Percentiles rank a stretch among this genome's conserved stretches.
These are phyloP conservation scores for Natrix natrix DNA, from an alignment of 2,797 vertebrate genomes.

Conservation along the genomic window DNA sequence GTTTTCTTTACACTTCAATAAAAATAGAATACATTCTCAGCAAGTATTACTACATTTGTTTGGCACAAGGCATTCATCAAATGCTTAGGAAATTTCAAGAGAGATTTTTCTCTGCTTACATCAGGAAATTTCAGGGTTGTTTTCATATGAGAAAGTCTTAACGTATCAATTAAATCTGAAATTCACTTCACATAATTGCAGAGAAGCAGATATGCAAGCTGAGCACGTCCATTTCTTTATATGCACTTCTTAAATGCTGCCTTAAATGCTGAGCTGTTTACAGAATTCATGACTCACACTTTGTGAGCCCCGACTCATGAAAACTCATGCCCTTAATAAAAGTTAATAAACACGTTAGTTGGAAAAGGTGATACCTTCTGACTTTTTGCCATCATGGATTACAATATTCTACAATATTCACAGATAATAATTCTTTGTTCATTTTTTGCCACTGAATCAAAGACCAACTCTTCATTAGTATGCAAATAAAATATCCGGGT, in stretches of 20 bases:
- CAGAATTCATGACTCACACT: background rate
- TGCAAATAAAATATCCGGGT: background rate
- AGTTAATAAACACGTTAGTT: background rate
- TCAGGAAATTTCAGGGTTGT: slow-evolving; percentile 4
- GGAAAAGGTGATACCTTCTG: background rate
- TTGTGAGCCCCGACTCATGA: background rate
- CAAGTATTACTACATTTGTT: background rate
- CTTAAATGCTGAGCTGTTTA: background rate
- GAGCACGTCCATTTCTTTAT: background rate
- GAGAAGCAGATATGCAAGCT: background rate
- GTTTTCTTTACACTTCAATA: background rate
- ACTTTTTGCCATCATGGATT: background rate
- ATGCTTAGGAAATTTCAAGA: slow-evolving; percentile 6
- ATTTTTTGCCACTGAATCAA: background rate
- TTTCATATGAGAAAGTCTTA: background rate
- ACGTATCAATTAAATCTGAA: slow-evolving; percentile 7
- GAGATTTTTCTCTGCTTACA: background rate
- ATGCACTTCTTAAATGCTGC: background rate
- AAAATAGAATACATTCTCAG: slow-evolving; percentile 16
- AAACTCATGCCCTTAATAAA: background rate
- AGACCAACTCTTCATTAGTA: background rate
- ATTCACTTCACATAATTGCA: background rate
- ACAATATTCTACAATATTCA: background rate
- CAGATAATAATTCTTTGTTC: background rate
- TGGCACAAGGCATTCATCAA: background rate